Evolutionary conservation across 2,888 invertebrate species (phyloP), one percentile per base, ranked within the genome.

Genomic region (Archips crataeganus): DNA sequence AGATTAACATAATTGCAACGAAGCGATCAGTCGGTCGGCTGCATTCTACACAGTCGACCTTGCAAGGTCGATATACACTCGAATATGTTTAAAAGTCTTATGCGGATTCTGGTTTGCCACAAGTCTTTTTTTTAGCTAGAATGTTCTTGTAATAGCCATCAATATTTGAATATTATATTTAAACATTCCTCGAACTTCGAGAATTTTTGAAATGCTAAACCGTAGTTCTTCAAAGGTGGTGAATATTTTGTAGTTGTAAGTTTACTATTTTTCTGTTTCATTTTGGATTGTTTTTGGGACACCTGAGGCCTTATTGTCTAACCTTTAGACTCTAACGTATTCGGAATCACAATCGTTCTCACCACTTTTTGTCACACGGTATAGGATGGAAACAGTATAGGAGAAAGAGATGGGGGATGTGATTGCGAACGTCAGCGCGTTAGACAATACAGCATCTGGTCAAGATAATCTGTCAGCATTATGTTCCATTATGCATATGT

Each of bases 21-120:
- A 39, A 73, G 39, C n/a, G 49, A 49, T 45, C 68, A 61, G 66
- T 57, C 69, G 61, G 66, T 45, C 57, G 65, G 75, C 70, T 71
- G 75, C 61, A 63, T 32, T 39, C 39, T 70, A 47, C 11, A 11
- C 45, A 45, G 45, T 45, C 36, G 76, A 77, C 77, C 78, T 79
- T 78, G 76, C 78, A 77, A 79, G 79, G 79, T 77, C 77, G 71
- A 13, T 36, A 49, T 60, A 23, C 74, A n/a, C 15, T 65, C 65
- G 36, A 34, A 15, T 65, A 13, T 51, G 39, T 6, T 4, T 34
- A 9, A 39, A 34, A 65, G n/a, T 65, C 63, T 4, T 2, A 51
- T n/a, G 34, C 9, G n/a, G 15, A 15, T 15, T 65, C 65, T 39
- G 47, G 63, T 47, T 63, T 60, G 36, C 36, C 36, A 11, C 0